Evolutionary conservation across 1,140 invertebrate genomes (phyloP).

Genomic region (Hylyphantes graminicola): DNA sequence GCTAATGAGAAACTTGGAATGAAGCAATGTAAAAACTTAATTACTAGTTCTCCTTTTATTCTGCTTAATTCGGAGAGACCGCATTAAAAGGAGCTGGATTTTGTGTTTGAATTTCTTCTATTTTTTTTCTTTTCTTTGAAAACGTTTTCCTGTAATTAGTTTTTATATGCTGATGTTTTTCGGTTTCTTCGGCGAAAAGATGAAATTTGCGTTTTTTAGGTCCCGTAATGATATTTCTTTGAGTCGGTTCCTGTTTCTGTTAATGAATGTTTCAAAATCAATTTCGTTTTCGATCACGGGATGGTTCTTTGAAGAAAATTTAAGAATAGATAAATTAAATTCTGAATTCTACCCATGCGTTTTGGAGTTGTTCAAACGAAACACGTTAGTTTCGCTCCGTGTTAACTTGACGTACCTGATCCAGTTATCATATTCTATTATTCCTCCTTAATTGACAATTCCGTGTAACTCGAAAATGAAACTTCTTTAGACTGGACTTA

Average conservation of each 20-base stretch:
- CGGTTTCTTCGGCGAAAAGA: constrained; percentile 27
- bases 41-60: constrained; percentile 49
- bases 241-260: constrained; percentile 40
- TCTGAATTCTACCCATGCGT: constrained; percentile 11
- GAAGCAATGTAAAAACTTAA: constrained; percentile 55
- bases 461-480: too few relatives aligned
- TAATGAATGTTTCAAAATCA: constrained; percentile 55
- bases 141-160: constrained; percentile 49
- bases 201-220: constrained; percentile 50
- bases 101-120: constrained; percentile 25
- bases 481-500: too few relatives aligned
- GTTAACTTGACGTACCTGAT: too few relatives aligned
- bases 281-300: constrained; percentile 28
- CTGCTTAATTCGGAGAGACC: constrained; percentile 39
- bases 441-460: too few relatives aligned
- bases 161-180: constrained; percentile 43
- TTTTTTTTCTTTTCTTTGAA: not conserved
- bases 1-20: constrained; percentile 41
- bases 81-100: constrained; percentile 8
- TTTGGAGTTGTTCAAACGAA: constrained; percentile 1
- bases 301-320: constrained; percentile 4
- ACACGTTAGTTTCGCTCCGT: too few relatives aligned
- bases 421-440: too few relatives aligned
- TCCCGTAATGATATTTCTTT: constrained; percentile 45
- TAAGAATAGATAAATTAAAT: constrained; percentile 30